Evolutionary conservation across 1,140 invertebrate species (phyloP).

Genomic region (Drosophila bocki): DNA sequence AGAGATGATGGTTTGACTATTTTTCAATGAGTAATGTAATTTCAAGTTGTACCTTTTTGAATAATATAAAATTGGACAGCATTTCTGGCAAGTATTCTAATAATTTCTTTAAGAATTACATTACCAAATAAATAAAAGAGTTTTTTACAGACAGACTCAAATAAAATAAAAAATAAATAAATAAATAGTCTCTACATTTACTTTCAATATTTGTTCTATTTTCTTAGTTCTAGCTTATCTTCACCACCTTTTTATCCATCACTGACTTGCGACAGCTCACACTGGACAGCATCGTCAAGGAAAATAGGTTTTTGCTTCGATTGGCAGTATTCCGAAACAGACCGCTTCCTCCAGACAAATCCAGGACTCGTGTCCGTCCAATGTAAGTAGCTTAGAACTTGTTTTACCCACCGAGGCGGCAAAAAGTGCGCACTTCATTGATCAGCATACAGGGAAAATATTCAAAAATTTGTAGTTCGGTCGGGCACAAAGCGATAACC

Average conservation of each 20-base stretch:
- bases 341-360: slow-evolving; percentile 20
- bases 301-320: slow-evolving; percentile 22
- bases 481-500: slow-evolving; percentile 67
- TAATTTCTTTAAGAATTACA: no score
- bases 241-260: not conserved
- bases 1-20: not conserved
- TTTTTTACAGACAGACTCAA: not conserved
- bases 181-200: not conserved
- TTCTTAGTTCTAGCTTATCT: not conserved
- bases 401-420: slow-evolving; percentile 35
- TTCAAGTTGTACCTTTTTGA: not conserved
- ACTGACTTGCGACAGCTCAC: not conserved
- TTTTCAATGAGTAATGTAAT: not conserved
- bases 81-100: not conserved
- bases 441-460: slow-evolving; percentile 52
- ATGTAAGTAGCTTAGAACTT: slow-evolving; percentile 69
- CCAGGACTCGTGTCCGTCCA: slow-evolving; percentile 12
- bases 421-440: slow-evolving; percentile 70
- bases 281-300: slow-evolving; percentile 16
- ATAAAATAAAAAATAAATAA: not conserved
- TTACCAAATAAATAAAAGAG: not conserved
- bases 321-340: slow-evolving; percentile 13
- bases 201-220: no score
- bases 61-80: no score
- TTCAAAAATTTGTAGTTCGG: slow-evolving; percentile 60